phyloP scores from a whole-genome alignment of 2,113 vertebrate genomes.

The Lycocorax pyrrhopterus region DNA sequence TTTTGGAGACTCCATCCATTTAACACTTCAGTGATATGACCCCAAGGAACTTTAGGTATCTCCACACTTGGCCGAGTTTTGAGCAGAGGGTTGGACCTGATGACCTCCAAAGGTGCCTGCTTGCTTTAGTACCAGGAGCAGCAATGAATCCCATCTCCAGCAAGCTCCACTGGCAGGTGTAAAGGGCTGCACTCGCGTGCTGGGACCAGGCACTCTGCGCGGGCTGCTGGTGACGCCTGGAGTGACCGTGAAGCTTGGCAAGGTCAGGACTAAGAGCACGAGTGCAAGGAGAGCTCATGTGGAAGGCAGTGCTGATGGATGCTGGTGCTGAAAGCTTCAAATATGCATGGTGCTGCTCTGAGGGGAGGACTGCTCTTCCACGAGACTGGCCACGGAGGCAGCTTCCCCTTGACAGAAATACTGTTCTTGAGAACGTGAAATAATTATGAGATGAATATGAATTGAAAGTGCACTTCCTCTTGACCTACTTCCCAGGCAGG shows the following conservation, averaged over 20 bases:
- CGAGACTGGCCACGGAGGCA: not conserved
- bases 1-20: not conserved
- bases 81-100: not conserved
- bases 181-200: not conserved
- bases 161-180: not conserved
- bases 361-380: constrained; percentile 1
- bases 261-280: not conserved
- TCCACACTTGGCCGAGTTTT: not conserved
- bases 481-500: constrained; percentile 64
- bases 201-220: not conserved
- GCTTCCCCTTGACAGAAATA: not conserved
- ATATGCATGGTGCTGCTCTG: not conserved
- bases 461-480: constrained; percentile 56
- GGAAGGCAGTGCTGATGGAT: not conserved
- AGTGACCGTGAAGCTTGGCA: not conserved
- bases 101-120: not conserved
- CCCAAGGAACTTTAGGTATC: not conserved
- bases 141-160: not conserved
- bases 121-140: not conserved
- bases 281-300: not conserved
- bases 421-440: constrained; percentile 55
- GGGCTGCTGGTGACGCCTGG: not conserved
- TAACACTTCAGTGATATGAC: not conserved
- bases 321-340: not conserved
- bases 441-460: constrained; percentile 60